Percentiles rank a stretch among this genome's conserved stretches.
Conservation (phyloP, 2,888 invertebrate genomes). For the Lycia hirtaria region DNA sequence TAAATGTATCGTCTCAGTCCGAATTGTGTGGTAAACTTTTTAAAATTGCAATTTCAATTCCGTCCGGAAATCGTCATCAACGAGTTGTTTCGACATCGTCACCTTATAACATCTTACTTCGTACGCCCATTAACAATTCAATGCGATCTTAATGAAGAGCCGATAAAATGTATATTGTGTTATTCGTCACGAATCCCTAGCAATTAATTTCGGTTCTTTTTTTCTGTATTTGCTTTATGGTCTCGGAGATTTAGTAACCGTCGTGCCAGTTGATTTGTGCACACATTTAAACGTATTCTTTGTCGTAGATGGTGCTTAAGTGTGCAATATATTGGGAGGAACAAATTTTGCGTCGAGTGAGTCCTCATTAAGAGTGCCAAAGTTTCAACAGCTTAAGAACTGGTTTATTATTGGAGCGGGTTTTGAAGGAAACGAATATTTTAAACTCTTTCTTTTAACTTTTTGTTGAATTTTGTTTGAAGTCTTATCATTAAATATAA, state of each 20-base stretch:
- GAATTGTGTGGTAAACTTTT: slow-evolving; percentile 61
- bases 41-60: slow-evolving; percentile 57
- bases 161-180: slow-evolving; percentile 81
- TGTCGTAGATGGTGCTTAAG: slow-evolving; percentile 68
- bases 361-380: slow-evolving; percentile 69
- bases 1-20: slow-evolving; percentile 61
- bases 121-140: slow-evolving; percentile 81
- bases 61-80: slow-evolving; percentile 65
- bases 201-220: slow-evolving; percentile 76
- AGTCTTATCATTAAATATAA: slow-evolving; percentile 36
- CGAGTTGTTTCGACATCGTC: slow-evolving; percentile 74
- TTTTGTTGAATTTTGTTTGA: slow-evolving; percentile 32
- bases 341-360: slow-evolving; percentile 74
- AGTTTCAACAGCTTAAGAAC: slow-evolving; percentile 61
- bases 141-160: slow-evolving; percentile 79
- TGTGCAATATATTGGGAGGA: slow-evolving; percentile 74
- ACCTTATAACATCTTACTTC: slow-evolving; percentile 72
- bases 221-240: slow-evolving; percentile 74
- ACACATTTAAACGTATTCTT: slow-evolving; percentile 70
- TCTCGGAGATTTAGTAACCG: slow-evolving; percentile 71
- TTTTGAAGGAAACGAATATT: slow-evolving; percentile 23
- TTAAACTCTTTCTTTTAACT: slow-evolving; percentile 30
- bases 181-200: slow-evolving; percentile 72
- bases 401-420: slow-evolving; percentile 40
- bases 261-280: slow-evolving; percentile 74